Conservation (phyloP, 1,140 invertebrate species). For the Cydia amplana region DNA sequence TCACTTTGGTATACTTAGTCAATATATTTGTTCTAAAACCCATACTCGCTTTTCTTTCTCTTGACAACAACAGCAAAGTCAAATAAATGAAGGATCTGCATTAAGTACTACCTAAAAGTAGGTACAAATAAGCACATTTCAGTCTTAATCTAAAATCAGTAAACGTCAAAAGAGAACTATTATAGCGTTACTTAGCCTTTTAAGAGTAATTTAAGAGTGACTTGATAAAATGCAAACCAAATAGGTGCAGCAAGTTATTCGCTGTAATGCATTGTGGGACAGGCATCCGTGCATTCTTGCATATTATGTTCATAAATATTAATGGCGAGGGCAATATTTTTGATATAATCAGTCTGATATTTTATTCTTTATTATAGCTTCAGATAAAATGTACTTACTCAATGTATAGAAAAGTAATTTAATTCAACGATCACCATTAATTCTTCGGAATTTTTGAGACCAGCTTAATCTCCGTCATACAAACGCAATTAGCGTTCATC, state of each 20-base stretch:
- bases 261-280: not conserved
- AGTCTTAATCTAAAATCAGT: not conserved
- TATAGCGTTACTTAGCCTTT: conserved; percentile 26
- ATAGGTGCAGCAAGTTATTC: conserved; percentile 25
- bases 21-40: no score
- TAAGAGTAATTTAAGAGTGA: conserved; percentile 16
- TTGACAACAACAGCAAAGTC: no score
- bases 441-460: not conserved
- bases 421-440: not conserved
- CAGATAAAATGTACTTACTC: not conserved
- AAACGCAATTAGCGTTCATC: conserved; percentile 37
- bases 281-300: not conserved
- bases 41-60: no score
- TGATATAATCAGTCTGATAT: not conserved
- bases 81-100: no score
- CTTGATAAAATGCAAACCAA: conserved; percentile 30
- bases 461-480: conserved; percentile 9
- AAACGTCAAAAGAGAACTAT: not conserved
- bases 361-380: not conserved
- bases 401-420: not conserved
- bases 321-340: conserved; percentile 20
- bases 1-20: no score
- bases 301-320: conserved; percentile 24
- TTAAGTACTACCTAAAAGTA: no score
- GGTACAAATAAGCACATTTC: not conserved